These are phyloP conservation scores for Lasioglossum oenotherae DNA, from an alignment of 2,888 invertebrate species.

Conservation along the genomic window DNA sequence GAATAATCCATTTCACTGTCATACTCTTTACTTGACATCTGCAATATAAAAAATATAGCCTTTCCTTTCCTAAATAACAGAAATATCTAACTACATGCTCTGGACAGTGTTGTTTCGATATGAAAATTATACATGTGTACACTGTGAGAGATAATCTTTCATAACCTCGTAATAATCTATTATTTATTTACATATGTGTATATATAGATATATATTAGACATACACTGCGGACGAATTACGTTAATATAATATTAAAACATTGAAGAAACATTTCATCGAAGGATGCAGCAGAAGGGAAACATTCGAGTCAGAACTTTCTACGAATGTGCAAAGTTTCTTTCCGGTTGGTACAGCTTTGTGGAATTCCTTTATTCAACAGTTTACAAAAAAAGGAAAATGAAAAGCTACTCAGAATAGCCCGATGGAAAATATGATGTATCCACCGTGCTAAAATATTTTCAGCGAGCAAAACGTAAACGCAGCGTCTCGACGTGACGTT, in stretches of 20 bases:
- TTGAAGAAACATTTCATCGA: neutral
- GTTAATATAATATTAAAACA: neutral
- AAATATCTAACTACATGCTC: neutral
- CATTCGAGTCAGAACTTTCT: neutral
- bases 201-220: neutral
- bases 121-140: neutral
- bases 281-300: neutral
- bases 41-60: conserved; percentile 16
- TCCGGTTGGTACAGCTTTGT: neutral
- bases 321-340: conserved; percentile 11
- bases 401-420: neutral
- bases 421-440: neutral
- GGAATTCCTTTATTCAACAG: neutral
- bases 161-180: conserved; percentile 40
- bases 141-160: neutral
- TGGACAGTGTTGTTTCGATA: neutral
- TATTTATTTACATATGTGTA: conserved; percentile 12
- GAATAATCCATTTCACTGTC: conserved; percentile 96
- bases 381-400: neutral
- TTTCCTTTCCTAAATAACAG: neutral
- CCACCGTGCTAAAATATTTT: conserved; percentile 26
- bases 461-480: conserved; percentile 25
- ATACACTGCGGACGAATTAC: neutral
- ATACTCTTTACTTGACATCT: conserved; percentile 84
- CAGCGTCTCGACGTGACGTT: conserved; percentile 44